These are phyloP conservation scores for Drosophila kanapiae DNA, from an alignment of 1,140 invertebrate genomes.

Conservation along the genomic window DNA sequence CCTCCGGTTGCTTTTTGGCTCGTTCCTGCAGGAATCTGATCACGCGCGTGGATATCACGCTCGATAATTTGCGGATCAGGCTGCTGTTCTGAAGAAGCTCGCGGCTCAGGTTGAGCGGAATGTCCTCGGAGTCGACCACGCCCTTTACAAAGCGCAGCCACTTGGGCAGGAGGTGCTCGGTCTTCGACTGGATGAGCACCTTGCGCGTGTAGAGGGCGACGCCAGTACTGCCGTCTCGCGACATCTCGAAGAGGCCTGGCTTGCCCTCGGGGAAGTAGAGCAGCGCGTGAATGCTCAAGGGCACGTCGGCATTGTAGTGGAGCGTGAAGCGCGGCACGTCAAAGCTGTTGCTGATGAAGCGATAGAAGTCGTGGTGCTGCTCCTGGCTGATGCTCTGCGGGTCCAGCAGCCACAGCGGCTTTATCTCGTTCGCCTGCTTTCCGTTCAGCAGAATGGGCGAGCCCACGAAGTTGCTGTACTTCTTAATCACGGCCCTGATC, in stretches of 20 bases:
- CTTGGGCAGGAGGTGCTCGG: constrained; percentile 96
- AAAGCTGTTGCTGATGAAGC: constrained; percentile 93
- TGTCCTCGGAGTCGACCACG: constrained; percentile 99
- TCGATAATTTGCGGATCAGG: constrained; percentile 94
- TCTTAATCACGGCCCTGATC: constrained; percentile 95
- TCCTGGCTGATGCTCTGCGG: constrained; percentile 94
- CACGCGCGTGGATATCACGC: constrained; percentile 93
- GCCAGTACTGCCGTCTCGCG: constrained; percentile 92
- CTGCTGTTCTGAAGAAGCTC: constrained; percentile 97
- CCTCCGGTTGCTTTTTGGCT: constrained; percentile 92
- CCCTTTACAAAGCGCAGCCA: constrained; percentile 98
- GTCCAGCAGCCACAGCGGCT: constrained; percentile 97
- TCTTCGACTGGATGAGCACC: constrained; percentile 95
- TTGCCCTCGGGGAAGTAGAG: constrained; percentile 97
- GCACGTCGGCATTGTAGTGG: constrained; percentile 95
- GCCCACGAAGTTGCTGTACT: constrained; percentile 98
- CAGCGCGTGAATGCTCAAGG: constrained; percentile 95
- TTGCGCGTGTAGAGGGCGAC: constrained; percentile 96
- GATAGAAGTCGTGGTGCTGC: constrained; percentile 96
- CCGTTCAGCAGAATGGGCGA: constrained; percentile 97
- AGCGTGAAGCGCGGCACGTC: constrained; percentile 94
- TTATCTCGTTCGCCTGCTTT: constrained; percentile 93
- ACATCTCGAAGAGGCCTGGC: constrained; percentile 95
- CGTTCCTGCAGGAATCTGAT: constrained; percentile 95
- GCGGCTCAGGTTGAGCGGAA: constrained; percentile 98